phyloP scores from a whole-genome alignment of 2,888 invertebrate genomes.

The Agrotis segetum region DNA sequence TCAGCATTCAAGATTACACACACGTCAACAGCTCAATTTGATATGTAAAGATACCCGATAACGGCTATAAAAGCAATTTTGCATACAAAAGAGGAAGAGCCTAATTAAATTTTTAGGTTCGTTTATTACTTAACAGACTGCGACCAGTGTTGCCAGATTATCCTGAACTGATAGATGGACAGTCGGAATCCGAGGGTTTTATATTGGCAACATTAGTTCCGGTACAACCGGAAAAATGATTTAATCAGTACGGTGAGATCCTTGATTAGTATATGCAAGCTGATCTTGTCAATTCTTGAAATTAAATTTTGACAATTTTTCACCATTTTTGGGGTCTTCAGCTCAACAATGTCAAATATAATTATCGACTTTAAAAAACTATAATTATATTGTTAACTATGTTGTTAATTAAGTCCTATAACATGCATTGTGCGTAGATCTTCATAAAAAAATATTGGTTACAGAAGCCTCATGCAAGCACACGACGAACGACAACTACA shows the following conservation, averaged over 20 bases:
- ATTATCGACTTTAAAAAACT: no score
- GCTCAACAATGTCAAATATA: no score
- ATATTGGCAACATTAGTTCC: slow-evolving; percentile 39
- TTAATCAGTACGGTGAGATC: background rate
- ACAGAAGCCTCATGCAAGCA: no score
- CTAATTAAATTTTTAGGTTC: slow-evolving; percentile 63
- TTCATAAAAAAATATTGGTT: no score
- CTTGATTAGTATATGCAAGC: background rate
- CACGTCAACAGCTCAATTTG: slow-evolving; percentile 44
- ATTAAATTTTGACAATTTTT: background rate
- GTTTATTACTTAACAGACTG: slow-evolving; percentile 52
- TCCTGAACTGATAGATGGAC: slow-evolving; percentile 44
- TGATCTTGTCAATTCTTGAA: slow-evolving; percentile 2
- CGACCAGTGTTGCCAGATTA: slow-evolving; percentile 52
- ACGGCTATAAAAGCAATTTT: slow-evolving; percentile 48
- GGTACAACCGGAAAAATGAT: background rate
- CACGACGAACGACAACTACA: no score
- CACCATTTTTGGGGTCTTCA: background rate
- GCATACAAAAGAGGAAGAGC: slow-evolving; percentile 55
- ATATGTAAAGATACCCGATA: slow-evolving; percentile 47
- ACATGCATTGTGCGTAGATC: no score
- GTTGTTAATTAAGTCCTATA: background rate
- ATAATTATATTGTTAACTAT: background rate
- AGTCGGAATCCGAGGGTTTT: slow-evolving; percentile 25
- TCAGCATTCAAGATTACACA: slow-evolving; percentile 26